These are phyloP conservation scores for Corythornis cristatus DNA, from an alignment of 2,113 vertebrate species.

Conservation along the genomic window DNA sequence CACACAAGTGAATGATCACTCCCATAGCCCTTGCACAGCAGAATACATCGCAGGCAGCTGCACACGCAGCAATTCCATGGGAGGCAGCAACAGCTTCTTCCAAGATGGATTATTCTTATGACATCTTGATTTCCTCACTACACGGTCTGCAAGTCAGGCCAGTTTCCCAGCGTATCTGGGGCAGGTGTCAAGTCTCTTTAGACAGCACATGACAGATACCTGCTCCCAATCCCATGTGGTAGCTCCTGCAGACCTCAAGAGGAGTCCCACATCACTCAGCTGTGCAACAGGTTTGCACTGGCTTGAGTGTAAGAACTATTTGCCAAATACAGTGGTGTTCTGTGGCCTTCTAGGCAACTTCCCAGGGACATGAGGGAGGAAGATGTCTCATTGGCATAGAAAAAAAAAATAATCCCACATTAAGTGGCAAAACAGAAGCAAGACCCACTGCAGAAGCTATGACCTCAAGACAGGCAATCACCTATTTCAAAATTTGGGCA, in stretches of 20 bases:
- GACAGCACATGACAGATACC: accelerated
- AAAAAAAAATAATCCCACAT: accelerated
- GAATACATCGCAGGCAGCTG: not conserved
- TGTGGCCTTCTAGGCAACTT: not conserved
- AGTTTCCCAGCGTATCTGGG: not conserved
- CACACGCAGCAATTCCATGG: constrained; percentile 28
- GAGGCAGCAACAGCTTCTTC: not conserved
- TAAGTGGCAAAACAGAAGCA: not conserved
- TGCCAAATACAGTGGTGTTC: not conserved
- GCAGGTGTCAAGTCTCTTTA: not conserved
- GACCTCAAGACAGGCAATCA: not conserved
- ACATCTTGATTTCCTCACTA: constrained; percentile 38
- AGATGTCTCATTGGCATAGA: not conserved
- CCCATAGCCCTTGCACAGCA: not conserved
- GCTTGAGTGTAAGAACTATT: not conserved
- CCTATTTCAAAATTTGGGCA: not conserved
- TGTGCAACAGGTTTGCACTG: not conserved
- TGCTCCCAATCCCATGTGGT: too few relatives aligned
- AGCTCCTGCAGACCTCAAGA: not conserved
- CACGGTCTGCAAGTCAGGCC: not conserved
- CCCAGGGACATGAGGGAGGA: not conserved
- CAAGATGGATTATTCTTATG: constrained; percentile 3
- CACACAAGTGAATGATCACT: not conserved
- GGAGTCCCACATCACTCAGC: not conserved
- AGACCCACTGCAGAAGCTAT: not conserved